Conservation (phyloP, 2,888 invertebrate species). For the Gerris lacustris region DNA sequence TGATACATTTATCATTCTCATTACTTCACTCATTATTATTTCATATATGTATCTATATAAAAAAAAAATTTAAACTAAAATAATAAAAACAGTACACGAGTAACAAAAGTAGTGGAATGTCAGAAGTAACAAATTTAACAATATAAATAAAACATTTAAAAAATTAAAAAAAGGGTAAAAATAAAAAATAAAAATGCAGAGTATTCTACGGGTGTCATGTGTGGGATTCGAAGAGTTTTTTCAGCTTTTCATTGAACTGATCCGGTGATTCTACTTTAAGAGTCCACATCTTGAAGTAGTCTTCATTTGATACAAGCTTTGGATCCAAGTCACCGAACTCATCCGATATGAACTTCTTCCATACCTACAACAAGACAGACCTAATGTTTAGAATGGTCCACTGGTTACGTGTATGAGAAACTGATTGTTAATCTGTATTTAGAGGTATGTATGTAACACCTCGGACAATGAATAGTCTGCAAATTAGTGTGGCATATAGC, state of each 20-base stretch:
- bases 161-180: no score
- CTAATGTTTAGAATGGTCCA: not conserved
- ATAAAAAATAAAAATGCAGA: no score
- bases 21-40: no score
- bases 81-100: no score
- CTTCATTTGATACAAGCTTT: not conserved
- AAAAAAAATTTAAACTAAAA: no score
- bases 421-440: not conserved
- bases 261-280: conserved; percentile 2
- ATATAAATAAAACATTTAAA: no score
- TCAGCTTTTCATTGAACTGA: not conserved
- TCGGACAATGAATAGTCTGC: no score
- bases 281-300: conserved; percentile 4
- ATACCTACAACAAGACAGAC: conserved; percentile 20
- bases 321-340: conserved; percentile 17
- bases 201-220: not conserved
- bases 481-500: no score
- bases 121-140: no score
- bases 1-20: no score
- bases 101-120: no score
- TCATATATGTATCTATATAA: no score
- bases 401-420: not conserved
- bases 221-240: not conserved
- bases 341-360: conserved; percentile 24
- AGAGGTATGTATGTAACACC: not conserved